Evolutionary conservation across 2,113 vertebrate species (phyloP).

Genomic region (Phoenicopterus ruber): DNA sequence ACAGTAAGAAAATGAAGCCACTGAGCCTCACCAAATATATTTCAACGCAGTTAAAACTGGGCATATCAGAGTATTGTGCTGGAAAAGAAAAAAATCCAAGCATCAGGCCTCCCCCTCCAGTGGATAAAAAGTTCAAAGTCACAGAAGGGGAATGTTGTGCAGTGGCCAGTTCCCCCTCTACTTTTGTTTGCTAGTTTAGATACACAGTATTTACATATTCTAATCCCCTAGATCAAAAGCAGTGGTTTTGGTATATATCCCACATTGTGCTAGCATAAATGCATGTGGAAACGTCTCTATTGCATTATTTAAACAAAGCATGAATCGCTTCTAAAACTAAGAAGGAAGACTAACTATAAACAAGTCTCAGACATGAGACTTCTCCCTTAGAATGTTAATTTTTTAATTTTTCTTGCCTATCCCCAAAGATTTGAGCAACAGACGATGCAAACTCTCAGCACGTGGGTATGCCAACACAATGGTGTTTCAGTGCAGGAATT

Average conservation of each 20-base stretch:
- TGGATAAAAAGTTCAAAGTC: neutral
- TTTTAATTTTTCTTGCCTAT: neutral
- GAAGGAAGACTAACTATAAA: neutral
- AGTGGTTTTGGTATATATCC: neutral
- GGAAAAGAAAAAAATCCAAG: neutral
- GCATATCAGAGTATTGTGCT: neutral
- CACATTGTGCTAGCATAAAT: neutral
- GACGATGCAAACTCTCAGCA: neutral
- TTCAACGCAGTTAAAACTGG: neutral
- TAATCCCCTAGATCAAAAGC: neutral
- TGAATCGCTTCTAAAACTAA: neutral
- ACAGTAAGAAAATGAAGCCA: neutral
- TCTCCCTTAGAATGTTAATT: neutral
- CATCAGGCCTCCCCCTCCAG: neutral
- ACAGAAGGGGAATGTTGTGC: neutral
- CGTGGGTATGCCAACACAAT: fast-evolving
- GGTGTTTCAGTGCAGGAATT: neutral
- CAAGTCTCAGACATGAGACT: neutral
- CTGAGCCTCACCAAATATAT: neutral
- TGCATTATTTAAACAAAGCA: neutral
- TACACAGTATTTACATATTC: neutral
- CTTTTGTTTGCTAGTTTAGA: neutral
- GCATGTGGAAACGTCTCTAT: neutral
- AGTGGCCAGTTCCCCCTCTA: neutral
- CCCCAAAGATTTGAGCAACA: neutral